These are phyloP conservation scores for Drosophila neotestacea DNA, from an alignment of 2,888 invertebrate genomes.

Conservation along the genomic window DNA sequence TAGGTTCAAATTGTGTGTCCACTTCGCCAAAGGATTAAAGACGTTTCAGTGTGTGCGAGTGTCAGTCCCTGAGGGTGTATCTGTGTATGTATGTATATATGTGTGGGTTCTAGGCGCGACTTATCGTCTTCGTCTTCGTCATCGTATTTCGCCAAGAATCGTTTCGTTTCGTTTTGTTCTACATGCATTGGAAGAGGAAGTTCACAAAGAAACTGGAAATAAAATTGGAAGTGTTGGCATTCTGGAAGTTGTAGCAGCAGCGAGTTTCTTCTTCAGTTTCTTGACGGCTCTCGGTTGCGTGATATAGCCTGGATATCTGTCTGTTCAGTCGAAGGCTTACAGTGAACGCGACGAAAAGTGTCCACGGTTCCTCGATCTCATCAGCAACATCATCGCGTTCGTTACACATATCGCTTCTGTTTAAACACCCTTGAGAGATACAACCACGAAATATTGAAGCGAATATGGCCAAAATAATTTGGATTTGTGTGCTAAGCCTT, in stretches of 20 bases:
- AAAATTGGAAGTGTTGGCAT: conserved; percentile 53
- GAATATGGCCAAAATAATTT: conserved; percentile 80
- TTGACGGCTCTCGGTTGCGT: conserved; percentile 72
- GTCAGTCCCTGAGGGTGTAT: conserved; percentile 19
- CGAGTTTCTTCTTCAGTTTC: conserved; percentile 56
- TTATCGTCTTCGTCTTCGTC: conserved; percentile 31
- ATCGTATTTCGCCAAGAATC: conserved; percentile 19
- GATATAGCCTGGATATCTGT: conserved; percentile 64
- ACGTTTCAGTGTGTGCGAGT: conserved; percentile 20
- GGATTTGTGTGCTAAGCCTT: conserved; percentile 79
- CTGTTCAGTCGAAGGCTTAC: conserved; percentile 78
- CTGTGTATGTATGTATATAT: conserved; percentile 25
- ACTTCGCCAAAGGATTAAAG: conserved; percentile 68
- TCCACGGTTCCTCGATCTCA: conserved; percentile 60
- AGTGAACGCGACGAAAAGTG: conserved; percentile 80
- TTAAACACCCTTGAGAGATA: conserved; percentile 36
- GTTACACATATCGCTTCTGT: conserved; percentile 34
- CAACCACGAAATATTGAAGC: conserved; percentile 30
- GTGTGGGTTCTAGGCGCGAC: conserved; percentile 40
- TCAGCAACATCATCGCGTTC: conserved; percentile 44
- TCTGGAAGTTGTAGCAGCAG: conserved; percentile 41
- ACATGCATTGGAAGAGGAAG: conserved; percentile 74
- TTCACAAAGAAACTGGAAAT: conserved; percentile 61
- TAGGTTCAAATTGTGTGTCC: conserved; percentile 48
- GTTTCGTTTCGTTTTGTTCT: conserved; percentile 50